These are phyloP conservation scores for Sebastes nivosus DNA, from an alignment of 2,797 vertebrate genomes.

Conservation along the genomic window DNA sequence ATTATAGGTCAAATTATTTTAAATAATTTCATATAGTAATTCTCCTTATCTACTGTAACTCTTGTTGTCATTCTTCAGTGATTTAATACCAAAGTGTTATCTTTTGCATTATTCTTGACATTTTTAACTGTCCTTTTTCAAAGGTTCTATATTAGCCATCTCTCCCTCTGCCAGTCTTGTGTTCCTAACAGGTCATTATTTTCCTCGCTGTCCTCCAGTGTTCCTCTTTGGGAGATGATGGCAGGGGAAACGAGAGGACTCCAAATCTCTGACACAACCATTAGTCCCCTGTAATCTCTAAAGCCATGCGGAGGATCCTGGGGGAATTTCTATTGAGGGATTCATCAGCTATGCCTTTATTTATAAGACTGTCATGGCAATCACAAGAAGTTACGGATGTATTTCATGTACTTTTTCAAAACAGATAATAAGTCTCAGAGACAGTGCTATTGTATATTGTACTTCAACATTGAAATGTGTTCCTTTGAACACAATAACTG, in stretches of 20 bases:
- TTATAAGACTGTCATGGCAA: slow-evolving; percentile 24
- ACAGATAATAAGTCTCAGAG: neutral
- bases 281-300: slow-evolving; percentile 45
- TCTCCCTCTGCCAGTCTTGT: neutral
- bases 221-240: slow-evolving; percentile 2
- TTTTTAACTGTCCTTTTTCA: neutral
- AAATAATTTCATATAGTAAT: neutral
- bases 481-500: neutral
- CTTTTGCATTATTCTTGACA: neutral
- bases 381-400: neutral
- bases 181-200: neutral
- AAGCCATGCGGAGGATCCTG: slow-evolving; percentile 19
- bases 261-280: slow-evolving; percentile 15
- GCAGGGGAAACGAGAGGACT: neutral
- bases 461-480: neutral
- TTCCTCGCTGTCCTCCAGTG: neutral
- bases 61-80: neutral
- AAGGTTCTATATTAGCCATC: neutral
- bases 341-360: slow-evolving; percentile 36
- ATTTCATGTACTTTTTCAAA: slow-evolving; percentile 1
- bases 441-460: neutral
- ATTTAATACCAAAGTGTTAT: neutral
- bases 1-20: neutral
- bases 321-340: slow-evolving; percentile 47
- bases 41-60: neutral